These are phyloP conservation scores for Brachionus plicatilis DNA, from an alignment of 1,140 invertebrate genomes.

Conservation along the genomic window DNA sequence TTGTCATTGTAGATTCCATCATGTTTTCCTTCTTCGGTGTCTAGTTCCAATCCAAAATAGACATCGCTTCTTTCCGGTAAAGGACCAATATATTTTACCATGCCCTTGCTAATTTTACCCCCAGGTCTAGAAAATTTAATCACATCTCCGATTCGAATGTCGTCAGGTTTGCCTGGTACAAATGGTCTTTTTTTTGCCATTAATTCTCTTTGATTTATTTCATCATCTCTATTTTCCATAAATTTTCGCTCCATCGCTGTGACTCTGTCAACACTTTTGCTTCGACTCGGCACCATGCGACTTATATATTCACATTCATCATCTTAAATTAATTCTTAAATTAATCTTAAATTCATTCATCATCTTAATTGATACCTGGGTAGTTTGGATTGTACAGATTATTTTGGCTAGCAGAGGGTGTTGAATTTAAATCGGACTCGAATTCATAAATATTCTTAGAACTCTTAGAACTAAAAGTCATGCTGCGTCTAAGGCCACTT, in stretches of 20 bases:
- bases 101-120: slow-evolving; percentile 53
- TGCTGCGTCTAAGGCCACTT: neutral
- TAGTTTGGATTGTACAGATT: neutral
- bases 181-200: slow-evolving; percentile 45
- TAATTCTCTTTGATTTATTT: slow-evolving; percentile 25
- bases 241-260: neutral
- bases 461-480: neutral
- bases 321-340: no score
- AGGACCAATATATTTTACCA: slow-evolving; percentile 53
- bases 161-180: slow-evolving; percentile 49
- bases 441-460: neutral
- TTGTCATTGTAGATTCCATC: slow-evolving; percentile 53
- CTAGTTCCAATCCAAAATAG: slow-evolving; percentile 54
- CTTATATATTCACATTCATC: neutral
- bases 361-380: slow-evolving; percentile 16
- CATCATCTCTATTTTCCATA: neutral
- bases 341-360: no score
- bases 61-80: slow-evolving; percentile 51
- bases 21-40: slow-evolving; percentile 56
- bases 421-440: slow-evolving; percentile 12
- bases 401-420: slow-evolving; percentile 11
- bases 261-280: slow-evolving; percentile 19
- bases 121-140: slow-evolving; percentile 54
- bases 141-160: slow-evolving; percentile 50
- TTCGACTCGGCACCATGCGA: neutral